Evolutionary conservation across 2,113 vertebrate genomes (phyloP), one percentile per base, ranked within the genome.

Genomic region (Carollia perspicillata): DNA sequence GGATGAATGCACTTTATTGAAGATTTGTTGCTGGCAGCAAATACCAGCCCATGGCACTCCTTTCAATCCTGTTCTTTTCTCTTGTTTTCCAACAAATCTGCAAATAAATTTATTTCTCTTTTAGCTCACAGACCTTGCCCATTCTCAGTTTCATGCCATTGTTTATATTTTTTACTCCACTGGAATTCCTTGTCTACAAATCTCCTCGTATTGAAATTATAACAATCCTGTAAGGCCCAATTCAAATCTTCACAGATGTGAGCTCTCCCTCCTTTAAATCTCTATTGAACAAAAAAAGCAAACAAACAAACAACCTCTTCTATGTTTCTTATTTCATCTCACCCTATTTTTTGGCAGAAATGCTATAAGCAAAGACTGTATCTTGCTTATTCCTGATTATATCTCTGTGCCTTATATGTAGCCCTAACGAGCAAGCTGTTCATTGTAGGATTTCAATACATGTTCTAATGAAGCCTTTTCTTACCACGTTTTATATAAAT

Each of bases 381-480:
- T 96, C 97, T 97, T 95, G 96, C 95, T 97, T 96, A 97, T 97
- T 96, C 97, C 95, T 95, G 95, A 96, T 97, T 96, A 97, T 97
- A 91, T 94, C 89, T 96, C 83, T 95, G 63, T 91, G 95, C 81
- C 85, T 94, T 96, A 93, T 95, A 95, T 94, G 96, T 94, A 97
- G 93, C 78, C 94, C 95, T 97, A 97, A 97, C 65, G 87, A 97
- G 97, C 97, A 97, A 97, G 97, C 97, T 97, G 97, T 97, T 97
- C 97, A 97, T 97, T 97, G 95, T 97, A 95, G 92, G 66, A 94
- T 97, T 96, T 98, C 92, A 97, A 95, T 97, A 97, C 95, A 97
- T 97, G 96, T 97, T 97, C 95, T 92, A 84, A 97, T 96, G 90
- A 96, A 96, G 92, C 77, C 80, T 97, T 95, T 97, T 95, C 89